Conservation (phyloP, 2,888 invertebrate species). For the Phania funesta region DNA sequence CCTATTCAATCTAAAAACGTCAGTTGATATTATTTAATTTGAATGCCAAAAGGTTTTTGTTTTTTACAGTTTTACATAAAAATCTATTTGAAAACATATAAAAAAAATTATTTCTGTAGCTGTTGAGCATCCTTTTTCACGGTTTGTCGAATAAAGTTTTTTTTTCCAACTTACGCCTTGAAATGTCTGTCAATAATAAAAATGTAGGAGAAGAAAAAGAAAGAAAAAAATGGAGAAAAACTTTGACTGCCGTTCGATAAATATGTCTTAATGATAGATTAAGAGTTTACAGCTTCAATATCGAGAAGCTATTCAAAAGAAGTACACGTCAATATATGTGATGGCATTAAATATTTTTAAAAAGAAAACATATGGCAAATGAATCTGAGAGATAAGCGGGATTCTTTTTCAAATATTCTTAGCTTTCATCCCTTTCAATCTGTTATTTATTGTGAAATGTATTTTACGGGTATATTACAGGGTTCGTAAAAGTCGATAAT, state of each 20-base stretch:
- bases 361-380: background rate
- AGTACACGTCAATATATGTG: background rate
- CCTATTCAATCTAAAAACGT: background rate
- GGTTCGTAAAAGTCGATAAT: background rate
- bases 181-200: slow-evolving; percentile 1
- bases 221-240: background rate
- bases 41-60: slow-evolving; percentile 16
- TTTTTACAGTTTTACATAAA: slow-evolving; percentile 26
- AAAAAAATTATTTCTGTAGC: slow-evolving; percentile 5
- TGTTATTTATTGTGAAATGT: background rate
- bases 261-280: slow-evolving; percentile 50
- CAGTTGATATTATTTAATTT: slow-evolving; percentile 30
- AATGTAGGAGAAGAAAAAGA: background rate
- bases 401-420: background rate
- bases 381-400: background rate
- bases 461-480: background rate
- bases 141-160: slow-evolving; percentile 42
- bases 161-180: background rate
- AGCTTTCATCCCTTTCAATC: background rate
- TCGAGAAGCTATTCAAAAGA: background rate
- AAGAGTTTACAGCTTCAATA: slow-evolving; percentile 26
- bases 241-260: slow-evolving; percentile 40
- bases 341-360: background rate
- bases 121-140: slow-evolving; percentile 46
- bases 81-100: slow-evolving; percentile 10